Conservation (phyloP, 2,888 invertebrate genomes). For the Cyaniris semiargus region DNA sequence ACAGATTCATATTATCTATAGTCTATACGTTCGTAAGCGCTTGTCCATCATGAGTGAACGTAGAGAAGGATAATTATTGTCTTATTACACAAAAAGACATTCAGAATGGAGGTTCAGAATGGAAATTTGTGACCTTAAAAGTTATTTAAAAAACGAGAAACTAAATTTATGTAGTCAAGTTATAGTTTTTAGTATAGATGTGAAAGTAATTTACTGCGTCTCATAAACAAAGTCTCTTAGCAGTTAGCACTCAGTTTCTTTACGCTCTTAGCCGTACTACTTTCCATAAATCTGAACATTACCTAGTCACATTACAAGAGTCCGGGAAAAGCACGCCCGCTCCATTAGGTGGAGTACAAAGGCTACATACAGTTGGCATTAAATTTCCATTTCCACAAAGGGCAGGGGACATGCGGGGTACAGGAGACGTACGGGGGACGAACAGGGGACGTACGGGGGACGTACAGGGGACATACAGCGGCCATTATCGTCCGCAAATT, state of each 20-base stretch:
- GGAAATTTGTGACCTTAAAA: no score
- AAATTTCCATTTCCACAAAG: slow-evolving; percentile 25
- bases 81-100: no score
- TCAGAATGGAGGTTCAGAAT: no score
- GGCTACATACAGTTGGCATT: slow-evolving; percentile 21
- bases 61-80: no score
- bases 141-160: no score
- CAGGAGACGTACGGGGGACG: slow-evolving; percentile 50
- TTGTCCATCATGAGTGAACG: no score
- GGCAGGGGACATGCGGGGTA: slow-evolving; percentile 47
- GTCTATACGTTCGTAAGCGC: no score
- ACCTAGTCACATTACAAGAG: slow-evolving; percentile 1
- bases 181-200: not conserved
- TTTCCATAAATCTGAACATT: slow-evolving; percentile 16
- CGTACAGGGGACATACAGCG: slow-evolving; percentile 52
- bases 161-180: not conserved
- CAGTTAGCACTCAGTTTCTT: not conserved
- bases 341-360: slow-evolving; percentile 7
- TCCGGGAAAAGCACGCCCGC: not conserved
- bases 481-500: slow-evolving; percentile 67
- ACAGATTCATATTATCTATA: no score
- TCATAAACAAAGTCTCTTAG: not conserved
- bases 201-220: not conserved
- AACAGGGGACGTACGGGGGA: slow-evolving; percentile 39
- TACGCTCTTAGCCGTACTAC: not conserved